A percentile compares a stretch with the other conserved stretches of the same genome.
These are phyloP conservation scores for Palloptera scutellata DNA, from an alignment of 2,888 invertebrate species.

Conservation along the genomic window DNA sequence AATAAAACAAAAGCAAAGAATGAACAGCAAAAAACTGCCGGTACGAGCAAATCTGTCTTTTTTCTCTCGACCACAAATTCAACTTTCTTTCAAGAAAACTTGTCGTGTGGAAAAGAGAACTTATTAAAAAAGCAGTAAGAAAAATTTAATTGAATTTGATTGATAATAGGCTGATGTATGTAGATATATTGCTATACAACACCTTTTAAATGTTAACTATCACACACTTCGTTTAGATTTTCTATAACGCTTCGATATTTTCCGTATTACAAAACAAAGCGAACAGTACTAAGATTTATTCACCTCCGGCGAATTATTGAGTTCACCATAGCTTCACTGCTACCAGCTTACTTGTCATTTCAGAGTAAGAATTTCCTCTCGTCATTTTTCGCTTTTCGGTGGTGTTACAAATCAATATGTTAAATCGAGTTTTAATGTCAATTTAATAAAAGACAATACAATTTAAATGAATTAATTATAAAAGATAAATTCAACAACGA, in stretches of 20 bases:
- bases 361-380: constrained; percentile 21
- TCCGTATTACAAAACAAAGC: background rate
- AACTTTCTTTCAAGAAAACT: too few relatives aligned
- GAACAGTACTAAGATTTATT: constrained; percentile 15
- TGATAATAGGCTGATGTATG: too few relatives aligned
- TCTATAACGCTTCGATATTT: background rate
- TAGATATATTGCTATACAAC: too few relatives aligned
- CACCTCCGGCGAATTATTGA: background rate
- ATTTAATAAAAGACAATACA: constrained; percentile 18
- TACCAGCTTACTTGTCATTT: constrained; percentile 14
- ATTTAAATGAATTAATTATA: constrained; percentile 19
- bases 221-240: too few relatives aligned
- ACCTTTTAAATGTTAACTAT: too few relatives aligned
- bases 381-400: constrained; percentile 33
- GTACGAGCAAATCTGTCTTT: too few relatives aligned
- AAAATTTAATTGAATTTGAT: too few relatives aligned
- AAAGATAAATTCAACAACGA: constrained; percentile 13
- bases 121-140: too few relatives aligned
- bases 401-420: constrained; percentile 39
- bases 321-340: constrained; percentile 6
- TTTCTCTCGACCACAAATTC: too few relatives aligned
- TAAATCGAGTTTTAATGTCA: constrained; percentile 32
- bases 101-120: too few relatives aligned
- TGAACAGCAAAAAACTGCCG: too few relatives aligned
- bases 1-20: too few relatives aligned